Base-by-base conservation (phyloP, 2,113 vertebrate species). In the Podarcis raffonei region DNA sequence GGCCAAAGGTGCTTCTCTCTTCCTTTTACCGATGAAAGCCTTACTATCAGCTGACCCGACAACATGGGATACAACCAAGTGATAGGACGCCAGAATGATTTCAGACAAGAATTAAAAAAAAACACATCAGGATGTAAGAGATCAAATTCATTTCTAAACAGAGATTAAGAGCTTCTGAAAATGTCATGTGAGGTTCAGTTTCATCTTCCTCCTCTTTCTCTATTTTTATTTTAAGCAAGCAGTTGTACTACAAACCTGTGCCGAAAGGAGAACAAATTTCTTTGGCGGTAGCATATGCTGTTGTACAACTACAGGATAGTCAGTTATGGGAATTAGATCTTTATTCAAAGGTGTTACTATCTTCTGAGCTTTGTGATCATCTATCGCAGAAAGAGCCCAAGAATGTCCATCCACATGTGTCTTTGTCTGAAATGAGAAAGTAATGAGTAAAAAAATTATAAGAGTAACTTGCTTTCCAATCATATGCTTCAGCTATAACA, bases 211-310 rank as follows among this genome's bases (percentile, higher is more conserved):
- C 53, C 59, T 79, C 22, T 85, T 1, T 89, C 57, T 59, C 57
- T 13, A 81, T 66, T 48, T 62, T 78, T 8, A 20, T 20, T 39
- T 74, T 78, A 84, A 7, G 3, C 27, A 27, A 37, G 30, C 6
- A 86, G 53, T 6, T 16, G 35, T 59, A 84, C 37, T 13, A 91
- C 93, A 80, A 68, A 99, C 99, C 97, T 99, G 98, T 84, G 99
- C 98, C 57, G 99, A 99, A 90, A 99, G 98, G 6, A 99, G 97
- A 86, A 99, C 97, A 92, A 99, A 99, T 87, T 97, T 99, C 95
- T 98, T 98, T 0, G 98, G 97, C 6, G 98, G 97, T 68, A 98
- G 83, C 92, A 98, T 98, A 93, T 99, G 99, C 42, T 99, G 99
- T 81, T 98, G 98, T 32, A 99, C 98, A 65, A 99, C 98, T 90